Percentiles rank a stretch among this genome's conserved stretches.
These are phyloP conservation scores for Polyommatus iphigenia DNA, from an alignment of 2,888 invertebrate species.

Conservation along the genomic window DNA sequence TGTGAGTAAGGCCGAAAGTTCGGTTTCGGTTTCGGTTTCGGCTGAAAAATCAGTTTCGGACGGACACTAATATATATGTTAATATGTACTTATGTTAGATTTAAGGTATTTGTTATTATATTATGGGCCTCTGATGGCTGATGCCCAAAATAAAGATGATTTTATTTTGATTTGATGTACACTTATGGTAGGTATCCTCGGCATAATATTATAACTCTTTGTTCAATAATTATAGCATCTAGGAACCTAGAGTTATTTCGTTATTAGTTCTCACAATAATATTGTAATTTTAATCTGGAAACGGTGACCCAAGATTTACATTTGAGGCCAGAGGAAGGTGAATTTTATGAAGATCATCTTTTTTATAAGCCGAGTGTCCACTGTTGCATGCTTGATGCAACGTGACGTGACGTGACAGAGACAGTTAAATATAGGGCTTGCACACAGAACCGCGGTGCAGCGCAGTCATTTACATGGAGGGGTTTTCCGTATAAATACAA, in stretches of 20 bases:
- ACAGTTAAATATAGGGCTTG: background rate
- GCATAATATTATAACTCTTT: too few relatives aligned
- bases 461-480: background rate
- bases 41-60: too few relatives aligned
- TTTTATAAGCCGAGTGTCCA: conserved; percentile 38
- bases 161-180: too few relatives aligned
- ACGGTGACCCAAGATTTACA: conserved; percentile 36
- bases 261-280: conserved; percentile 27
- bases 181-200: too few relatives aligned
- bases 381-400: conserved; percentile 35
- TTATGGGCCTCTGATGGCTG: too few relatives aligned
- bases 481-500: background rate
- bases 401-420: background rate
- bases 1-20: too few relatives aligned
- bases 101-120: too few relatives aligned
- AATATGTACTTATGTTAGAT: too few relatives aligned
- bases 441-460: background rate
- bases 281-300: conserved; percentile 35
- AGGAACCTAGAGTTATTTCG: background rate
- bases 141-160: too few relatives aligned
- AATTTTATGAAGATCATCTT: conserved; percentile 39
- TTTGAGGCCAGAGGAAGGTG: conserved; percentile 44
- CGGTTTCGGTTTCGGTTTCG: too few relatives aligned
- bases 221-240: background rate
- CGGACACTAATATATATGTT: too few relatives aligned